Evolutionary conservation across 2,888 invertebrate genomes (phyloP).

Genomic region (Diadromus collaris): DNA sequence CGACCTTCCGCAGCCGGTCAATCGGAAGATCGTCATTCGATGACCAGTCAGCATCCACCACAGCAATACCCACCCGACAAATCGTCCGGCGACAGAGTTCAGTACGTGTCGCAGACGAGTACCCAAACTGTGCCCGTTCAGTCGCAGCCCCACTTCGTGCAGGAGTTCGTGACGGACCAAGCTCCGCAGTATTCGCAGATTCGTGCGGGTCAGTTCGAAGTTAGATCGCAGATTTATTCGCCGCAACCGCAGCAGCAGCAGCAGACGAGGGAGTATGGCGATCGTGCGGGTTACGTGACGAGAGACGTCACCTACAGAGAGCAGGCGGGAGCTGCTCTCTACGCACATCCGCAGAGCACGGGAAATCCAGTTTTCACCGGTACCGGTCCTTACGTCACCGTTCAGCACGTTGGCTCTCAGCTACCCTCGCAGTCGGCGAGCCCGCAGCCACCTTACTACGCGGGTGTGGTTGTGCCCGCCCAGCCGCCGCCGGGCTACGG

Average conservation of each 20-base stretch:
- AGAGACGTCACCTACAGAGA: constrained; percentile 76
- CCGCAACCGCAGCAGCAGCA: constrained; percentile 65
- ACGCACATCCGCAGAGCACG: constrained; percentile 71
- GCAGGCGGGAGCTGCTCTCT: constrained; percentile 64
- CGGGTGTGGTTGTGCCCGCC: constrained; percentile 71
- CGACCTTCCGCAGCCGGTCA: constrained; percentile 70
- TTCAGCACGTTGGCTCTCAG: constrained; percentile 71
- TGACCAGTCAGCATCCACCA: constrained; percentile 68
- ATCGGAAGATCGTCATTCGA: constrained; percentile 73
- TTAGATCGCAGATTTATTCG: constrained; percentile 74
- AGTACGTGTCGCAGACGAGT: constrained; percentile 74
- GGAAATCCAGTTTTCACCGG: constrained; percentile 72
- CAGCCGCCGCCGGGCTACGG: constrained; percentile 71
- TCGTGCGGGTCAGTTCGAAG: constrained; percentile 73
- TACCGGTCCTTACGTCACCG: constrained; percentile 73
- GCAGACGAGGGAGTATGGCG: constrained; percentile 71
- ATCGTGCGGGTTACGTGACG: constrained; percentile 75
- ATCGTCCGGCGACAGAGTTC: constrained; percentile 67
- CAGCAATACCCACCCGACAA: constrained; percentile 74
- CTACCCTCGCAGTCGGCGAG: constrained; percentile 74
- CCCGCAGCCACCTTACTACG: constrained; percentile 75
- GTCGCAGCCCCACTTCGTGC: constrained; percentile 75
- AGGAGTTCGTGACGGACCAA: constrained; percentile 71
- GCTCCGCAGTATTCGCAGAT: constrained; percentile 74
- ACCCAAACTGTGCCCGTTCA: constrained; percentile 76